Percentiles rank a stretch among this genome's conserved stretches.
Evolutionary conservation across 2,113 vertebrate species (phyloP).

Genomic region (Menura novaehollandiae): DNA sequence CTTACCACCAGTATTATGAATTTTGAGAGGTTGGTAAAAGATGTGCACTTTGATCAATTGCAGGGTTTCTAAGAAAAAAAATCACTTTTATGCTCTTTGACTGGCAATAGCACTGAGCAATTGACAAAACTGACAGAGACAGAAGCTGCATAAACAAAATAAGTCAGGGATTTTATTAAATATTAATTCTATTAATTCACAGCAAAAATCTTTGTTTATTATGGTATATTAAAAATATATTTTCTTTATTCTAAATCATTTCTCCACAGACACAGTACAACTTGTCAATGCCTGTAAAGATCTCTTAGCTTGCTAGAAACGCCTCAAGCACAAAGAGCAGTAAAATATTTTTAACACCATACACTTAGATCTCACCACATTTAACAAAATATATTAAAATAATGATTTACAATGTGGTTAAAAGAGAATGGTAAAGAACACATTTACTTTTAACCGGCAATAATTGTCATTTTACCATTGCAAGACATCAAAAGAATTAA

Average conservation of each 20-base stretch:
- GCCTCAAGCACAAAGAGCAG: constrained; percentile 17
- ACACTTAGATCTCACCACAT: constrained; percentile 41
- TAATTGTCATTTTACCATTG: neutral
- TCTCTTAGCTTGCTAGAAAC: constrained; percentile 39
- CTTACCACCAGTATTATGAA: constrained; percentile 44
- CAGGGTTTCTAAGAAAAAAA: constrained; percentile 43
- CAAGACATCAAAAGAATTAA: neutral
- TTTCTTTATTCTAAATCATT: constrained; percentile 50
- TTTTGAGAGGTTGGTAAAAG: constrained; percentile 53
- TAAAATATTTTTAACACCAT: constrained; percentile 40
- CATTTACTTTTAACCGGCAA: constrained; percentile 3
- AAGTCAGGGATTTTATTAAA: constrained; percentile 54
- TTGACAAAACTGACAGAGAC: constrained; percentile 34
- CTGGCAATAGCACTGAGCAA: constrained; percentile 33
- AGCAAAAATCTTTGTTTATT: constrained; percentile 47
- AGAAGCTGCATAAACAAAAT: constrained; percentile 51
- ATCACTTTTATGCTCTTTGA: constrained; percentile 42
- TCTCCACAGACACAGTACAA: constrained; percentile 33
- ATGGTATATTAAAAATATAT: constrained; percentile 51
- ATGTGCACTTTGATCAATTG: constrained; percentile 45
- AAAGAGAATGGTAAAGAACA: neutral
- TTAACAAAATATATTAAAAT: constrained; percentile 64
- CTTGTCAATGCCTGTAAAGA: constrained; percentile 52
- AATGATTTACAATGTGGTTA: constrained; percentile 1
- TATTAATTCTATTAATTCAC: constrained; percentile 62